Conservation (phyloP, 2,888 invertebrate genomes). For the Stenodera caucasica region DNA sequence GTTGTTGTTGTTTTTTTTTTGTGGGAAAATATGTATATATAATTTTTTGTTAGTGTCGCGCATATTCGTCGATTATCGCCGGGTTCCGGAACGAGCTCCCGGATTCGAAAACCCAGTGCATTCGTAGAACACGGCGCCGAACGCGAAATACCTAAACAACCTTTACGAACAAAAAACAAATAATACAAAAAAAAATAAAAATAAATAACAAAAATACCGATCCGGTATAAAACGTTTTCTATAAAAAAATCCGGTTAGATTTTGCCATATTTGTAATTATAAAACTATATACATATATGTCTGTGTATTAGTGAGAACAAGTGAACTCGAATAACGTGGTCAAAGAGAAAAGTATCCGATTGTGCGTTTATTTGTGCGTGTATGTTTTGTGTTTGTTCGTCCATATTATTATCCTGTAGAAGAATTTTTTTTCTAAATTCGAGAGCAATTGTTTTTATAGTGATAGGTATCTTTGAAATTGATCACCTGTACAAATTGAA, state of each 20-base stretch:
- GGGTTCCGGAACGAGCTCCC: conserved; percentile 42
- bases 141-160: conserved; percentile 44
- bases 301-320: conserved; percentile 37
- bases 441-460: too few relatives aligned
- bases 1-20: too few relatives aligned
- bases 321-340: conserved; percentile 47
- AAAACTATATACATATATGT: neutral
- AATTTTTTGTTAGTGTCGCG: conserved; percentile 19
- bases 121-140: conserved; percentile 37
- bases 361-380: neutral
- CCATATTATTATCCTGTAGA: conserved; percentile 1
- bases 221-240: neutral
- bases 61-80: conserved; percentile 34
- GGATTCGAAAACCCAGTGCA: conserved; percentile 48
- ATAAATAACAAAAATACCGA: too few relatives aligned
- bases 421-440: neutral
- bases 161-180: conserved; percentile 38
- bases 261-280: neutral
- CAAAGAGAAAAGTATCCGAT: conserved; percentile 34
- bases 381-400: conserved; percentile 34
- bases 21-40: too few relatives aligned
- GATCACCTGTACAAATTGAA: neutral
- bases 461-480: too few relatives aligned
- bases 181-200: too few relatives aligned
- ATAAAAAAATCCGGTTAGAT: neutral